Percentiles rank a stretch among this genome's conserved stretches.
Conservation (phyloP, 1,140 invertebrate species). For the Zaprionus tsacasi region DNA sequence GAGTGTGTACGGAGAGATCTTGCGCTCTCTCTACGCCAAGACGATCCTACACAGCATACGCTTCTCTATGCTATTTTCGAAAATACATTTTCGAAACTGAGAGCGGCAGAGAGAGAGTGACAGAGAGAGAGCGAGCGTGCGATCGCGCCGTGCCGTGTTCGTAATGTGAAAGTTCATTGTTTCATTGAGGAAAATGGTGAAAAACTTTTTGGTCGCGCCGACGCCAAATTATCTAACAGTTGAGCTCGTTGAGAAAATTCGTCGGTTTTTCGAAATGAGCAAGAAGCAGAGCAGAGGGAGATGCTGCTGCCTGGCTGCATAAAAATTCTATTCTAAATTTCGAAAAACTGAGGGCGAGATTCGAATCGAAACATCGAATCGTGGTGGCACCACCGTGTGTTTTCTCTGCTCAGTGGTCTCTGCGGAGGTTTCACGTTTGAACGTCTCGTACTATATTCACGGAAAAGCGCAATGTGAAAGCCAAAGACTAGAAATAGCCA, state of each 20-base stretch:
- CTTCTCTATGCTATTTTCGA: constrained; percentile 60
- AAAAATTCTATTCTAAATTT: constrained; percentile 24
- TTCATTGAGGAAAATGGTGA: constrained; percentile 80
- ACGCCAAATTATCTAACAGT: constrained; percentile 76
- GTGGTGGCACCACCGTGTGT: constrained; percentile 37
- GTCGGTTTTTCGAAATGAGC: constrained; percentile 39
- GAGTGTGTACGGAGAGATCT: background rate
- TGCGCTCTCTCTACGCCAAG: constrained; percentile 6
- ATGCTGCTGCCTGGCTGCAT: constrained; percentile 1
- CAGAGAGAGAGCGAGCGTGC: constrained; percentile 6
- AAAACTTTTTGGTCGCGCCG: constrained; percentile 56
- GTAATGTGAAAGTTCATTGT: constrained; percentile 83
- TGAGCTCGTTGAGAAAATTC: constrained; percentile 48
- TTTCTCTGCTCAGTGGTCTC: constrained; percentile 79
- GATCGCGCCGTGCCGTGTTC: constrained; percentile 17
- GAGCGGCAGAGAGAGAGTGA: constrained; percentile 25
- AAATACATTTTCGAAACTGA: constrained; percentile 55
- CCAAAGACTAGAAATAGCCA: constrained; percentile 80
- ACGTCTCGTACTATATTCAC: constrained; percentile 77
- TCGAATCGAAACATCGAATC: constrained; percentile 19
- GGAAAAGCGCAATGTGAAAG: constrained; percentile 82
- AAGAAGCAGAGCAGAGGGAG: constrained; percentile 3
- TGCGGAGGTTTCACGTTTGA: constrained; percentile 84
- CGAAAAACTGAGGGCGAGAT: constrained; percentile 39
- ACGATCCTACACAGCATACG: constrained; percentile 5